Evolutionary conservation across 2,797 vertebrate genomes (phyloP).

Genomic region (Sebastes steindachneri): DNA sequence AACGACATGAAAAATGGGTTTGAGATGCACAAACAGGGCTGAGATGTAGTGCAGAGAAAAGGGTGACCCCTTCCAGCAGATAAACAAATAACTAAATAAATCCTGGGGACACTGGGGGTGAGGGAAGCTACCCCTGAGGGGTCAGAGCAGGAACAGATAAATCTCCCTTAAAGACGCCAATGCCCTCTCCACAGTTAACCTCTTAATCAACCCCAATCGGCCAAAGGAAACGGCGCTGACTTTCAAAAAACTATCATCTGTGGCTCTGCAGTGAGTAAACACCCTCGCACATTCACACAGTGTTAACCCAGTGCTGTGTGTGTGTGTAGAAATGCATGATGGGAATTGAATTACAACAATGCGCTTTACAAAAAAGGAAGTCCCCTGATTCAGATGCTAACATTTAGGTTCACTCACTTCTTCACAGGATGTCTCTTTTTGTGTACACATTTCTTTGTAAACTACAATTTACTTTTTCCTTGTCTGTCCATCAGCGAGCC

Average conservation of each 20-base stretch:
- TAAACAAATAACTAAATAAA: conserved; percentile 90
- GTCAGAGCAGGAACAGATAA: conserved; percentile 88
- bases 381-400: neutral
- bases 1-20: conserved; percentile 78
- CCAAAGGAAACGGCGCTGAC: conserved; percentile 78
- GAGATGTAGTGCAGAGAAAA: conserved; percentile 66
- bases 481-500: conserved; percentile 43
- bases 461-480: neutral
- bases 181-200: conserved; percentile 82
- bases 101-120: conserved; percentile 80
- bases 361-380: neutral
- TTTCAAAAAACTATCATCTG: conserved; percentile 63
- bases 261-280: conserved; percentile 50
- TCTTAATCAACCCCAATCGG: conserved; percentile 87
- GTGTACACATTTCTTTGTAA: neutral
- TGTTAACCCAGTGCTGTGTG: neutral
- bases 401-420: neutral
- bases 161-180: conserved; percentile 86
- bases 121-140: conserved; percentile 79
- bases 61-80: conserved; percentile 75
- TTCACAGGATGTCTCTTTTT: neutral
- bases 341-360: conserved; percentile 1
- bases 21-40: conserved; percentile 79
- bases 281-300: conserved; percentile 7
- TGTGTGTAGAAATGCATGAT: neutral